Base-by-base conservation (phyloP, 2,888 invertebrate species). In the Gymnoscelis rufifasciata region DNA sequence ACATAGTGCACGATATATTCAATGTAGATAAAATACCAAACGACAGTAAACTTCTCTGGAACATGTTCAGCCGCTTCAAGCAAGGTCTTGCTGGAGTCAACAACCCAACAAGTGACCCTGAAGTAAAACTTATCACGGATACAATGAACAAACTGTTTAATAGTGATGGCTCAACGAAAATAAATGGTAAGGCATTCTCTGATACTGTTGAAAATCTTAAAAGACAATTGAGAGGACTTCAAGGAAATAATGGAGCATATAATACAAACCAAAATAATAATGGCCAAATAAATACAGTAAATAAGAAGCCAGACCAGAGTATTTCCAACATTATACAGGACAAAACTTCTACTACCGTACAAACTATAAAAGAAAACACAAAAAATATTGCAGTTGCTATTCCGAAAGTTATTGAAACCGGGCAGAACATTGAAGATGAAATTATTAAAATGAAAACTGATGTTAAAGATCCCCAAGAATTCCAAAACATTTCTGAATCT, bases 141-240 rank as follows among this genome's bases (percentile, higher is more conserved):
- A 47, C 55, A 7, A 37, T 66, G 14, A 47, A 52, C 1, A 52
- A 59, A 28, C 57, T 64, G 7, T 55, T 63, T n/a, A 41, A 57
- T n/a, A 42, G 23, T 13, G 59, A 62, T 6, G 44, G 52, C 11
- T 51, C 58, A 4, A 54, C 52, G 27, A 38, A 41, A 14, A n/a
- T 52, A 0, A 36, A 38, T 0, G 54, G 41, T 6, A 14, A 35
- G 2, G 51, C 48, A 2, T 56, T 56, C 24, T 33, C 46, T 13
- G 45, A 52, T 35, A 49, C 43, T 7, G 38, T 58, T n/a, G 39
- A 51, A 5, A 46, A 52, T 31, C 43, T 57, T 13, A 45, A 36
- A 35, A 45, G 38, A 11, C 36, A 47, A 35, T 8, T 57, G 7
- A 35, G 35, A 3, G 48, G 51, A 7, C 33, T 51, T 13, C 44